These are phyloP conservation scores for Uria aalge DNA, from an alignment of 2,113 vertebrate genomes.

Conservation along the genomic window DNA sequence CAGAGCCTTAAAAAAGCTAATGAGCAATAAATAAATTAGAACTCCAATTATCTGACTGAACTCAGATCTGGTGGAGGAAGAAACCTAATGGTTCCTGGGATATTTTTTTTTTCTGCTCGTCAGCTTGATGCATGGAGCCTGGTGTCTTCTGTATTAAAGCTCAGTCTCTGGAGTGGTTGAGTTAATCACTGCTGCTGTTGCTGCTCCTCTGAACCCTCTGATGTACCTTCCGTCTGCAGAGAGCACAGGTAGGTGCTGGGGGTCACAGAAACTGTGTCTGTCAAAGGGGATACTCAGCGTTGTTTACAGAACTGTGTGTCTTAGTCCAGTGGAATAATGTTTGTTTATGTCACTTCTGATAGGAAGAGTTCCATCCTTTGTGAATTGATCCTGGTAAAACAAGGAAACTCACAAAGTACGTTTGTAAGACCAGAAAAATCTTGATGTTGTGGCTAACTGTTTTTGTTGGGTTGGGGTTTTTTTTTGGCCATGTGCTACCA, in stretches of 20 bases:
- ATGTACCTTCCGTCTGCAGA: not conserved
- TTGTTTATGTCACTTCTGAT: not conserved
- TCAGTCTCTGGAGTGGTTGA: not conserved
- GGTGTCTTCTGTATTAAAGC: not conserved
- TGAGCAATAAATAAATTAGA: conserved; percentile 11
- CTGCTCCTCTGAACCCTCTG: not conserved
- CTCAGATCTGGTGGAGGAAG: not conserved
- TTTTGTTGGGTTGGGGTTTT: not conserved
- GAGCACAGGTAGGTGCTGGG: not conserved
- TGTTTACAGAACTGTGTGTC: not conserved
- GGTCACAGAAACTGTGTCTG: not conserved
- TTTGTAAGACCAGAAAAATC: not conserved
- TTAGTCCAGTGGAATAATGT: not conserved
- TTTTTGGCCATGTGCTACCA: not conserved
- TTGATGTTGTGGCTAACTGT: not conserved
- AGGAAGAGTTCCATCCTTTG: not conserved
- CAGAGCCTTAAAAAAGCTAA: not conserved
- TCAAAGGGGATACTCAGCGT: not conserved
- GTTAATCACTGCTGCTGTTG: not conserved
- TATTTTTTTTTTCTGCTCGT: not conserved
- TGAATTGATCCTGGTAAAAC: not conserved
- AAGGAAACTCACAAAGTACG: not conserved
- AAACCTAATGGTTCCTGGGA: not conserved
- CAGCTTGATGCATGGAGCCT: not conserved
- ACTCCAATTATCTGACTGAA: not conserved